phyloP scores from a whole-genome alignment of 35 echinoderm and acorn worm species.

The Lytechinus variegatus region DNA sequence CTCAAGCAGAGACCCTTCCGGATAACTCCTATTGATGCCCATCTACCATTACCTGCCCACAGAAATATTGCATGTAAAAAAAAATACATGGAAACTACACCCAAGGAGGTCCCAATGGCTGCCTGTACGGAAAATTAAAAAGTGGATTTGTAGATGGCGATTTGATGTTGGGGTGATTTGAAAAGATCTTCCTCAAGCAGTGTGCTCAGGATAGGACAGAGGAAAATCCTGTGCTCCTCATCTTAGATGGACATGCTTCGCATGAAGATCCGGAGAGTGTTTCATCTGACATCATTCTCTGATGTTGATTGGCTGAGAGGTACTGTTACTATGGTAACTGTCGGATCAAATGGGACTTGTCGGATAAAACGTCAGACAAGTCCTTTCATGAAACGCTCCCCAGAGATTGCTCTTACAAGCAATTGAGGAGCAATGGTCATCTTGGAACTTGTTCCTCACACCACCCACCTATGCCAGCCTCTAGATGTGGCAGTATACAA shows the following conservation, averaged over 20 bases:
- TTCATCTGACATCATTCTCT: background rate
- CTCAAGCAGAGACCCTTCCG: too few species aligned
- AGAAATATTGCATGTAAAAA: too few species aligned
- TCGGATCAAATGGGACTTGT: too few species aligned
- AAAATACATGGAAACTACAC: background rate
- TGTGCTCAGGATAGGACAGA: conserved; percentile 41
- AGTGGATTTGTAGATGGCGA: conserved; percentile 28
- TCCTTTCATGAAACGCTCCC: too few species aligned
- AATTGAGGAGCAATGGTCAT: background rate
- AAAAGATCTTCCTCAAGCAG: conserved; percentile 36
- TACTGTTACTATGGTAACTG: too few species aligned
- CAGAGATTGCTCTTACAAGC: background rate
- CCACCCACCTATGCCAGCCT: conserved; percentile 47
- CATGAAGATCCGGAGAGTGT: background rate
- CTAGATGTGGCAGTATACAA: conserved; percentile 55
- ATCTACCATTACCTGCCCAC: too few species aligned
- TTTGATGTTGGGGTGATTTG: background rate
- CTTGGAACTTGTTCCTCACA: conserved; percentile 40
- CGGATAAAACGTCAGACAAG: too few species aligned
- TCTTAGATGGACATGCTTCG: conserved; percentile 21
- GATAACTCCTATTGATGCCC: too few species aligned
- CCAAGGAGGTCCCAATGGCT: conserved; percentile 5
- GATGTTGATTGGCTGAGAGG: too few species aligned
- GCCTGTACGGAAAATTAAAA: conserved; percentile 33
- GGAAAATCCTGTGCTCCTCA: conserved; percentile 48